Evolutionary conservation across 2,113 vertebrate genomes (phyloP), one percentile per base, ranked within the genome.

Genomic region (Pungitius pungitius): DNA sequence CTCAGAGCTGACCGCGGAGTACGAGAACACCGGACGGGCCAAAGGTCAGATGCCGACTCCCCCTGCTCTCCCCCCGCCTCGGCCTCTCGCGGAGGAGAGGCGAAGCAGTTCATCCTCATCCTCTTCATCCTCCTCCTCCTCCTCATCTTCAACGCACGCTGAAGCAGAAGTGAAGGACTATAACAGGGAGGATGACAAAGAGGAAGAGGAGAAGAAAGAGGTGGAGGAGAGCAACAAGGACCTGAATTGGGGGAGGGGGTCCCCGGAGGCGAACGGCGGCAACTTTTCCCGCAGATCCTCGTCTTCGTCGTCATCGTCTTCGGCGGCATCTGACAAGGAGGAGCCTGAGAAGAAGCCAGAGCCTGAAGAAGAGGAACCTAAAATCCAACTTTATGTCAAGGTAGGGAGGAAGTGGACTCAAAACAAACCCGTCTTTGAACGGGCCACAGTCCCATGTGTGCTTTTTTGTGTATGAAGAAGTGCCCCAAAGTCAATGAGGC

Each of bases 361-460:
- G 49, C 14, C 65, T 14, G 47, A 73, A 0, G 43, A 35, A 3
- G 51, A 75, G 0, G 52, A 20, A 0, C 1, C 0, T 1, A 0
- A 24, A 2, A 6, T 88, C 30, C 30, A 18, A 1, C 85, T 91
- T 26, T 91, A 6, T 60, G 47, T 55, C 1, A 89, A 86, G 90
- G 88, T 91, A 83, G 73, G 24, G 37, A 27, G n/a, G 12, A 40
- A 24, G n/a, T 26, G 3, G 2, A 13, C 20, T 3, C n/a, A 33
- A 27, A 17, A 51, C 17, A 10, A 24, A 37, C 6, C 40, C 40
- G 6, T 33, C 40, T 51, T 45, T 59, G 6, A 58, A 26, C 20
- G 8, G 7, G 54, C 26, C 27, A 0, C 43, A 35, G 65, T 72
- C 55, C 18, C n/a, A 27, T 74, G 69, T 74, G 1, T 86, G 75